phyloP scores from a whole-genome alignment of 2,888 invertebrate species.

The Cynaeus angustus region DNA sequence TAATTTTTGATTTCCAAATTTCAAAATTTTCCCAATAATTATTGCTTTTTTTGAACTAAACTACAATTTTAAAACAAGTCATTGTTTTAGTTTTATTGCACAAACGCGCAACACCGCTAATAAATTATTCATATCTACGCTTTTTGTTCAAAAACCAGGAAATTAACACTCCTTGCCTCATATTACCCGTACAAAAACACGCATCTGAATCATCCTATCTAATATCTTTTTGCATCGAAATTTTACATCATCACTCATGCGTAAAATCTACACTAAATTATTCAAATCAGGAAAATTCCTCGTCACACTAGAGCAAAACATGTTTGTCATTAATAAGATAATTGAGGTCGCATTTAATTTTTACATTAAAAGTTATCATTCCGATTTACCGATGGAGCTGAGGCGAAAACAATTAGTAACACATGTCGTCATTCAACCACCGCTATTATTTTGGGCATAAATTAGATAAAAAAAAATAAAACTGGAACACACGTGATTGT shows the following conservation, averaged over 20 bases:
- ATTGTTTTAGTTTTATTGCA: too few relatives aligned
- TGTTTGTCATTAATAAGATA: slow-evolving; percentile 35
- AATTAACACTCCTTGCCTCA: too few relatives aligned
- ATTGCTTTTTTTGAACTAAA: too few relatives aligned
- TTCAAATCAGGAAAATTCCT: slow-evolving; percentile 28
- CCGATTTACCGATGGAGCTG: too few relatives aligned
- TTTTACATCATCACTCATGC: slow-evolving; percentile 12
- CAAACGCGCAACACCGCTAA: too few relatives aligned
- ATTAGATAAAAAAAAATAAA: slow-evolving; percentile 31
- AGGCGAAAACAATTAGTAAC: background rate
- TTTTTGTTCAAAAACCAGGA: too few relatives aligned
- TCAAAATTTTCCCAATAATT: too few relatives aligned
- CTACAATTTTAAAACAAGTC: too few relatives aligned
- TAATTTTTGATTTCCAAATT: too few relatives aligned
- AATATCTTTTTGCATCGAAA: slow-evolving; percentile 23
- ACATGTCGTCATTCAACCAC: slow-evolving; percentile 5
- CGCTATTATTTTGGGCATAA: slow-evolving; percentile 26
- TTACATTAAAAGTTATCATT: background rate
- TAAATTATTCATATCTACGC: too few relatives aligned
- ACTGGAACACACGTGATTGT: slow-evolving; percentile 22
- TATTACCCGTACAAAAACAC: background rate
- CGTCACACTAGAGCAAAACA: slow-evolving; percentile 28
- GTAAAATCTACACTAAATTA: slow-evolving; percentile 24
- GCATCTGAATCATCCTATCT: background rate
- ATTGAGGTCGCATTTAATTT: slow-evolving; percentile 24